Evolutionary conservation across 2,113 vertebrate genomes (phyloP), one percentile per base, ranked within the genome.

Genomic region (Crotalus tigris): DNA sequence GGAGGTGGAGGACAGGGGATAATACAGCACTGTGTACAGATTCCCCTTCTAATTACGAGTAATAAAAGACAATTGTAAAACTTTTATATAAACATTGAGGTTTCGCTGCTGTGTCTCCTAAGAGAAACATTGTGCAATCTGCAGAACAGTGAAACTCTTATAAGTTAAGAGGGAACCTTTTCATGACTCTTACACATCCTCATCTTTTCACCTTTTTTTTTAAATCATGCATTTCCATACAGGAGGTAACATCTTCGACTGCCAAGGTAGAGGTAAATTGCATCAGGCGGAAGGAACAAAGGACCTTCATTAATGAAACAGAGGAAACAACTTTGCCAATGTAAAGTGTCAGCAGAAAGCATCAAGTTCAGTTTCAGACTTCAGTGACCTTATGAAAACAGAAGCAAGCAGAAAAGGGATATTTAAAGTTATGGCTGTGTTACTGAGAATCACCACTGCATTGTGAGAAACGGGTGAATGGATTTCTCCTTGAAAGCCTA

Each of bases 121-220:
- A 91, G 44, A 91, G 86, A 92, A 94, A 93, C 0, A 0, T 89
- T 93, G 8, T 89, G 92, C 0, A 1, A 94, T 87, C 88, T 96
- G 93, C 87, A 93, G 92, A 94, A 94, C 92, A 95, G 93, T 94
- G 93, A 94, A 96, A 94, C 59, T 92, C 57, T 92, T 93, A n/a
- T 17, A 44, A 19, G 39, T 85, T 90, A 94, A 91, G 93, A 92
- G 90, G 69, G 4, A 94, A 85, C 5, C 17, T 0, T 93, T 95
- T 95, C 61, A 94, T 93, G 94, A 94, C 91, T 91, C 91, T 94
- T 91, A 21, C 69, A 93, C 44, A 91, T 93, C 94, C 89, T 87
- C 94, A 46, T 94, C 93, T 93, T 95, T 96, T 96, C 87, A 94
- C 95, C 69, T 95, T 94, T 95, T 93, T 54, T n/a, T 69, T n/a